Base-by-base conservation (phyloP, 2,888 invertebrate species). In the Lomographa bimaculata region DNA sequence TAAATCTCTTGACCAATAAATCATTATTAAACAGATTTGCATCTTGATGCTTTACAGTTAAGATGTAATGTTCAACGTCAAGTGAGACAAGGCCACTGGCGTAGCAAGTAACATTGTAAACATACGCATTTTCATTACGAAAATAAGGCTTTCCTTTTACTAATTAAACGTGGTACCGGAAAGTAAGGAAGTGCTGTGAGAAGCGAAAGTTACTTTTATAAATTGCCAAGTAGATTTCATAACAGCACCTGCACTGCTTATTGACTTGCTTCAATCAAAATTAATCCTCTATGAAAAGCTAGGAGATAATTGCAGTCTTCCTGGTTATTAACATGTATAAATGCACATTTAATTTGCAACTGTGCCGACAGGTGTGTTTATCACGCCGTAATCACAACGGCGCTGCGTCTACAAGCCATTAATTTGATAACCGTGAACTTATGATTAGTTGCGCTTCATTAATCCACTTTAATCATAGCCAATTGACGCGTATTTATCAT, bases 301-400 rank as follows among this genome's bases (percentile, higher is more conserved):
- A 66, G 60, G 54, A 14, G 28, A 20, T 61, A 64, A 64, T 62
- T 50, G 49, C 49, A 50, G 38, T 46, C 41, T 54, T 54, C 54
- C 57, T 49, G 32, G 47, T 46, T 25, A 40, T 50, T 47, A 12
- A 43, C 39, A 35, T 49, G 30, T 24, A 37, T 50, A 57, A n/a
- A 44, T 52, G 40, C 39, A 10, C 24, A 26, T 30, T 39, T 33
- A 12, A 32, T 27, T 34, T 21, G 44, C 39, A 46, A 45, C 39
- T 46, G 52, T 30, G 23, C 35, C 49, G 46, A 23, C 42, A 35
- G 18, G 12, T 46, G 39, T 50, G 34, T 56, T 63, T 54, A 60
- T 46, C 45, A 44, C 50, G 35, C 35, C 35, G 48, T 54, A 52
- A 54, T 41, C 18, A 28, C 25, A 46, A 33, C 41, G 29, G 29